Conservation (phyloP, 2,888 invertebrate species). For the Chydorus sphaericus region DNA sequence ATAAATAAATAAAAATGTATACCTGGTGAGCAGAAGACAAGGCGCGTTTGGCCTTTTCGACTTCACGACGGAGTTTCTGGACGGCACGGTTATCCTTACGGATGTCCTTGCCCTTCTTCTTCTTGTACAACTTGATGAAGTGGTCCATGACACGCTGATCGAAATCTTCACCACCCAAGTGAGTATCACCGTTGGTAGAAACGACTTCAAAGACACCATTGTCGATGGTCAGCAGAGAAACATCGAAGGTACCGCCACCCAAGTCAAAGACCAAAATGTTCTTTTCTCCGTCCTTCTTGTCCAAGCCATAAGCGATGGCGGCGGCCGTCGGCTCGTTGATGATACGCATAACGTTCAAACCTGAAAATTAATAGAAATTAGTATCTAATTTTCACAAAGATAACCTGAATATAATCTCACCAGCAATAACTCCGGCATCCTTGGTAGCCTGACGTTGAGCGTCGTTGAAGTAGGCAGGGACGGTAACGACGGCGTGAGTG, state of each 20-base stretch:
- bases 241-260: conserved; percentile 99
- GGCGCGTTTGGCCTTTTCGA: conserved; percentile 93
- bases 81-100: conserved; percentile 84
- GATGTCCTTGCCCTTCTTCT: conserved; percentile 96
- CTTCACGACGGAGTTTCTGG: conserved; percentile 90
- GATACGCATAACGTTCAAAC: conserved; percentile 82
- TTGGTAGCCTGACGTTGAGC: conserved; percentile 98
- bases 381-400: too few species aligned
- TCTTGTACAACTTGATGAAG: conserved; percentile 96
- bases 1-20: too few species aligned
- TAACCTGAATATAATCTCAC: too few species aligned
- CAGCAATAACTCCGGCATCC: conserved; percentile 91
- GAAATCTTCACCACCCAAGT: conserved; percentile 97
- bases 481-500: conserved; percentile 78
- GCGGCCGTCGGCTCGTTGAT: conserved; percentile 97
- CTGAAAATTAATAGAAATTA: conserved; percentile 24
- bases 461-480: conserved; percentile 98
- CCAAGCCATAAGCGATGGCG: conserved; percentile 90
- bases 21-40: conserved; percentile 80
- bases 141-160: conserved; percentile 98
- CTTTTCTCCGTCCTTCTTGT: conserved; percentile 94
- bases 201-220: conserved; percentile 95
- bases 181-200: conserved; percentile 88
- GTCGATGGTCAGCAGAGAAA: conserved; percentile 92
- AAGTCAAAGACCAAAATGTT: conserved; percentile 97